A percentile compares a stretch with the other conserved stretches of the same genome.
Conservation (phyloP, 2,888 invertebrate species). For the Melanophora roralis region DNA sequence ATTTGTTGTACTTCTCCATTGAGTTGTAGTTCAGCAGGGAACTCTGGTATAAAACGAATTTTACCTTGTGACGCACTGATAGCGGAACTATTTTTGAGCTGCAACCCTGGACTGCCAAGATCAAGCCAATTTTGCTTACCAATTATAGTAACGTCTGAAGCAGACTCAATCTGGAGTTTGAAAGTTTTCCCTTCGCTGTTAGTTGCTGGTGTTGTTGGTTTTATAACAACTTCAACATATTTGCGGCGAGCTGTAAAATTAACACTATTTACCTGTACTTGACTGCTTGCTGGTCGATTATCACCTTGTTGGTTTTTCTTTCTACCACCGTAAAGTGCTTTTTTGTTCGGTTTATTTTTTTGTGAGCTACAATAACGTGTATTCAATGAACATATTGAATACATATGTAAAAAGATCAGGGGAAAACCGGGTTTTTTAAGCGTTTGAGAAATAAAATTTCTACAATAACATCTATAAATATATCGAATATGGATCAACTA, state of each 20-base stretch:
- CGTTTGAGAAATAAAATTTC: no score
- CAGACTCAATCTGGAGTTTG: not conserved
- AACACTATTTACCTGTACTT: not conserved
- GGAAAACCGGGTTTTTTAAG: no score
- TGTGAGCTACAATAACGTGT: not conserved
- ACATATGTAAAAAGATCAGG: no score
- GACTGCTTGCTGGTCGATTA: not conserved
- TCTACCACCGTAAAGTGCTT: not conserved
- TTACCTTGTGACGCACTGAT: not conserved
- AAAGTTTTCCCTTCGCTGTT: not conserved
- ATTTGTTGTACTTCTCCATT: slow-evolving; percentile 19
- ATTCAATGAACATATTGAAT: no score
- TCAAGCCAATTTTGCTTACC: not conserved
- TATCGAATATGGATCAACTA: no score
- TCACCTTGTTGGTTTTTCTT: not conserved
- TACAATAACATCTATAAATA: no score
- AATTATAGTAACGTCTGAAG: slow-evolving; percentile 9
- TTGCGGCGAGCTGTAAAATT: slow-evolving; percentile 5
- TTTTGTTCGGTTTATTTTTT: not conserved
- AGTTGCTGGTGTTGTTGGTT: not conserved
- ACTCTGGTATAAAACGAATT: slow-evolving; percentile 12
- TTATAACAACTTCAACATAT: slow-evolving; percentile 7
- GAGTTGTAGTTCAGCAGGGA: not conserved
- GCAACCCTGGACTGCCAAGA: not conserved
- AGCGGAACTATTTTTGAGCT: no score